Conservation (phyloP, 2,797 vertebrate genomes). For the Botia almorhae region DNA sequence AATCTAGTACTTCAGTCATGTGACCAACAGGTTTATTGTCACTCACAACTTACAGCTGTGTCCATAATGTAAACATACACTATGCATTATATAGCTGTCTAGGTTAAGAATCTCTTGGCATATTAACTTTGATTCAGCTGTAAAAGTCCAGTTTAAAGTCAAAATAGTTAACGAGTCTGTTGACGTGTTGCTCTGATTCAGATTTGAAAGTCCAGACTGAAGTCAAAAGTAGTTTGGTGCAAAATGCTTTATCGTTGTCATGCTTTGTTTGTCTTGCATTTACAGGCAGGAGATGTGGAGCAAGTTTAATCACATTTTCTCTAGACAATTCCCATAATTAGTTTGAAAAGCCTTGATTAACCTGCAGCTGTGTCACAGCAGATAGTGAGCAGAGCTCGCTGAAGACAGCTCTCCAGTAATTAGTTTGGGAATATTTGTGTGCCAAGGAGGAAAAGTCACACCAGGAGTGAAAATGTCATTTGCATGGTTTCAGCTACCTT, state of each 20-base stretch:
- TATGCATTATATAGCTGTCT: neutral
- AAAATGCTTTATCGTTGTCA: conserved; percentile 15
- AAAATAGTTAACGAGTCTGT: neutral
- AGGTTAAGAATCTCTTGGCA: neutral
- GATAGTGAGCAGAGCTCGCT: conserved; percentile 52
- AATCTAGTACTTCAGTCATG: neutral
- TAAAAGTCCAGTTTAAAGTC: neutral
- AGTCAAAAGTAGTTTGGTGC: neutral
- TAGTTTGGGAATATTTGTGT: conserved; percentile 63
- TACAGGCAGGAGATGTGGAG: conserved; percentile 61
- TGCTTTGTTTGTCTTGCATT: conserved; percentile 59
- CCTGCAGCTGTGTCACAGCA: conserved; percentile 66
- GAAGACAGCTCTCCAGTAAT: conserved; percentile 63
- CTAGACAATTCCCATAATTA: conserved; percentile 70
- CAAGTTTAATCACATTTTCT: conserved; percentile 71
- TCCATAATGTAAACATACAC: neutral
- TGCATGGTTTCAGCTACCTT: conserved; percentile 30
- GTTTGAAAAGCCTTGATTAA: conserved; percentile 72
- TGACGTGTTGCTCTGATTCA: neutral
- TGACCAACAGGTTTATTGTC: neutral
- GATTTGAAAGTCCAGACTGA: neutral
- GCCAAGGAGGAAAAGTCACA: conserved; percentile 42
- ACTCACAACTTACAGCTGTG: neutral
- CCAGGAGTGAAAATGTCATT: conserved; percentile 48
- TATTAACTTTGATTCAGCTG: neutral